These are phyloP conservation scores for Nymphalis io DNA, from an alignment of 1,140 invertebrate species.

Conservation along the genomic window DNA sequence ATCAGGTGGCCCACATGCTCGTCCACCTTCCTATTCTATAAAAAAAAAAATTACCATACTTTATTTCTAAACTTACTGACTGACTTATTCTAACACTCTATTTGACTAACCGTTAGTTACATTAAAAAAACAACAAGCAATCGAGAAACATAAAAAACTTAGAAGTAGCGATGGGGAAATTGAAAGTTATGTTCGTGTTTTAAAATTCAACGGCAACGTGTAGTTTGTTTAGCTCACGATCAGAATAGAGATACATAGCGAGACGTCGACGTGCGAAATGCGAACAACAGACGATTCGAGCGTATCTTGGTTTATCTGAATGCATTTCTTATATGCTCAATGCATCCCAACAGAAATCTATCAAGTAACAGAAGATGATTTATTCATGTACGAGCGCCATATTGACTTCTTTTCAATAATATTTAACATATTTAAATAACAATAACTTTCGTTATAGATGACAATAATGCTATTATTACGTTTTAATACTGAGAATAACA, in stretches of 20 bases:
- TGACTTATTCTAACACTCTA: background rate
- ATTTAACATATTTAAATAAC: background rate
- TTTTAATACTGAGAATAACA: too few species aligned
- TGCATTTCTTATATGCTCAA: slow-evolving; percentile 28
- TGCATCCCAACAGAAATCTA: slow-evolving; percentile 31
- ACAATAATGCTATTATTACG: background rate
- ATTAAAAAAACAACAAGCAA: background rate
- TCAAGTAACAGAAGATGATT: slow-evolving; percentile 23
- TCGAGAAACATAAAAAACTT: background rate
- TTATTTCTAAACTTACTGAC: too few species aligned
- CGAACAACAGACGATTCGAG: slow-evolving; percentile 12
- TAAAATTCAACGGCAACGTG: slow-evolving; percentile 23
- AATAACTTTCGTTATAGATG: background rate
- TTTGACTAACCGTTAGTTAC: background rate
- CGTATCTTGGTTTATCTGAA: slow-evolving; percentile 23
- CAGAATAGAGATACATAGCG: slow-evolving; percentile 19
- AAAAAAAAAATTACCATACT: too few species aligned
- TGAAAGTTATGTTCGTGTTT: slow-evolving; percentile 23
- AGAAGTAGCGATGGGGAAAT: background rate
- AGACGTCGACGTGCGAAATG: slow-evolving; percentile 16
- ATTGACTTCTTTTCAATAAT: slow-evolving; percentile 2
- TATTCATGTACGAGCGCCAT: slow-evolving; percentile 16
- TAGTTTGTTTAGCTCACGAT: slow-evolving; percentile 11
- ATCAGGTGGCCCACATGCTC: too few species aligned
- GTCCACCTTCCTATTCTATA: too few species aligned